Evolutionary conservation across 2,888 invertebrate species (phyloP), one percentile per base, ranked within the genome.

Genomic region (Bombyx huttoni): DNA sequence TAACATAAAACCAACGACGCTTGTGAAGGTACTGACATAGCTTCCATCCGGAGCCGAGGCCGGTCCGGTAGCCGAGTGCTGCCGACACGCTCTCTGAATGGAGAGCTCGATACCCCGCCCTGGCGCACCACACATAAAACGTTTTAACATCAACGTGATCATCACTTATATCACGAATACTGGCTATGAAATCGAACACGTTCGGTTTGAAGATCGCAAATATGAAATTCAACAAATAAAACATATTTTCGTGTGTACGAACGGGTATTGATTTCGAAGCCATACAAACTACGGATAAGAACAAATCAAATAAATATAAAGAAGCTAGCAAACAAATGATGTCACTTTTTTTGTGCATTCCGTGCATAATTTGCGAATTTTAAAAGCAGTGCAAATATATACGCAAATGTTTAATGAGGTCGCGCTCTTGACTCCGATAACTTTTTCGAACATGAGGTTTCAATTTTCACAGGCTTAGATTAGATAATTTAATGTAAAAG

Each of bases 11-110:
- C 89, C 89, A 86, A 88, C 89, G 88, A 81, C 69, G 86, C 79
- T 77, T 90, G 24, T 24, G 24, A 24, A 13, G 47, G 53, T 88
- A 89, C 89, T 89, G 87, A 88, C 89, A 89, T 82, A 70, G 86
- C 79, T 77, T 90, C 91, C 83, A 91, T 94, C 94, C 96, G 94
- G 83, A 96, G 94, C 92, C 96, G 94, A 83, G 96, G 95, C 78
- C 96, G 91, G 80, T 96, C 96, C 62, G 94, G 93, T 70, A 96
- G 89, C 56, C 96, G 92, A 77, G 95, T 96, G 89, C 96, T 96
- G 78, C 96, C 96, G 61, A 96, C 91, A 59, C 96, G 92, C 87
- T 96, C 97, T 75, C 96, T 91, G 90, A 96, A 96, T 67, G 96
- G 95, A 65, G 95, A 96, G 87, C 92, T 94, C 65, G 89, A 89